phyloP scores from a whole-genome alignment of 2,888 invertebrate species.

The Drosophila stalkeri region DNA sequence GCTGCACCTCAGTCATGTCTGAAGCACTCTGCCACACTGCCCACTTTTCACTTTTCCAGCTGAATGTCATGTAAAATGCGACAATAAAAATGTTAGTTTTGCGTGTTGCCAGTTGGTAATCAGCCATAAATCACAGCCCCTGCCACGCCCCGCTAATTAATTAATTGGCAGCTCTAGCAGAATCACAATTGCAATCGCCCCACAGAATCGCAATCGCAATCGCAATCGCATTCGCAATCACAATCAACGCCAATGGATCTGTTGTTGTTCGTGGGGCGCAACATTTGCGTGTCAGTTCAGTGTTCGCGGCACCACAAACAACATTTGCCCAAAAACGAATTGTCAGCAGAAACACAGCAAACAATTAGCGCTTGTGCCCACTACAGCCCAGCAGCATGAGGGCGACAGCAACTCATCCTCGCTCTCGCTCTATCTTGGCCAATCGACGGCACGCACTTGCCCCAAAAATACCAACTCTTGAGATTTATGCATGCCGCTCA shows the following conservation, averaged over 20 bases:
- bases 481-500: conserved; percentile 65
- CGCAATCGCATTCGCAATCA: conserved; percentile 3
- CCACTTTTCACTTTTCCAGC: not conserved
- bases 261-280: conserved; percentile 20
- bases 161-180: conserved; percentile 63
- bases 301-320: conserved; percentile 29
- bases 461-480: conserved; percentile 1
- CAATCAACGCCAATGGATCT: conserved; percentile 37
- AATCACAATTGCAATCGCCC: conserved; percentile 12
- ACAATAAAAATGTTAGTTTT: conserved; percentile 67
- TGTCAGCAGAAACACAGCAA: conserved; percentile 69
- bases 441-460: conserved; percentile 66
- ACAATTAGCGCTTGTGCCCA: conserved; percentile 62
- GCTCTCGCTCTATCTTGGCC: conserved; percentile 38
- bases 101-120: conserved; percentile 42
- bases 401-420: not conserved
- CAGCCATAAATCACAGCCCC: conserved; percentile 58
- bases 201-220: conserved; percentile 11
- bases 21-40: not conserved
- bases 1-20: not conserved
- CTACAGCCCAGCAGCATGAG: not conserved
- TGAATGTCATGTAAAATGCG: conserved; percentile 43
- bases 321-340: conserved; percentile 53
- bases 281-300: conserved; percentile 63
- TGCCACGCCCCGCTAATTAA: conserved; percentile 61